Conservation (phyloP, 2,113 vertebrate species). For the Thomomys bottae region DNA sequence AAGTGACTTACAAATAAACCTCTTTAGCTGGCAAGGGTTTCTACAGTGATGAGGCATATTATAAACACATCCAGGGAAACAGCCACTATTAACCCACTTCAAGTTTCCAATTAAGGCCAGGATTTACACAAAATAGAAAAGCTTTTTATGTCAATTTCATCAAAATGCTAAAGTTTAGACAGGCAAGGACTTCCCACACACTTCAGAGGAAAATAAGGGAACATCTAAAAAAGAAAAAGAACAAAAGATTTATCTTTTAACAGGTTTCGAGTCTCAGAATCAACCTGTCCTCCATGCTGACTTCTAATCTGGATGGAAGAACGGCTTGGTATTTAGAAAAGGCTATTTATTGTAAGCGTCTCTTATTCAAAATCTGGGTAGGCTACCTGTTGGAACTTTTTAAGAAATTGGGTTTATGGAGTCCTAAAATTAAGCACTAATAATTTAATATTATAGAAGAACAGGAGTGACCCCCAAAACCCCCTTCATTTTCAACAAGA, state of each 20-base stretch:
- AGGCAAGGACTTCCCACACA: conserved; percentile 44
- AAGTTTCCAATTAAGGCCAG: conserved; percentile 11
- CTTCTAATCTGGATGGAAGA: too few relatives aligned
- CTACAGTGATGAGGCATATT: not conserved
- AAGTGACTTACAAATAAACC: not conserved
- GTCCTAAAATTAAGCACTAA: conserved; percentile 33
- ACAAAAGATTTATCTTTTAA: conserved; percentile 40
- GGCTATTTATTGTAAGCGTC: not conserved
- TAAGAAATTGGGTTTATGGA: conserved; percentile 15
- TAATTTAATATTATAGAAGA: not conserved
- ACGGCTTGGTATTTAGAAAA: conserved; percentile 23
- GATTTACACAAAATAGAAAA: conserved; percentile 44
- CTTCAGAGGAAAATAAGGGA: conserved; percentile 30
- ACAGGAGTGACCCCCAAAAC: not conserved
- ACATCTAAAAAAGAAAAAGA: not conserved
- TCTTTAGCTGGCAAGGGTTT: not conserved
- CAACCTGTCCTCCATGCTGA: not conserved
- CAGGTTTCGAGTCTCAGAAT: not conserved
- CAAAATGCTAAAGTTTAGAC: conserved; percentile 42
- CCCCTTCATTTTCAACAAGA: not conserved
- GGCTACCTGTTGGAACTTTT: not conserved
- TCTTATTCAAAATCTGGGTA: conserved; percentile 24
- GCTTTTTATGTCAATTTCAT: conserved; percentile 26
- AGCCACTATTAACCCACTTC: not conserved
- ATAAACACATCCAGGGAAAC: not conserved